A percentile compares a stretch with the other conserved stretches of the same genome.
These are phyloP conservation scores for Diploscapter pachys DNA, from an alignment of 1,140 invertebrate genomes.

Conservation along the genomic window DNA sequence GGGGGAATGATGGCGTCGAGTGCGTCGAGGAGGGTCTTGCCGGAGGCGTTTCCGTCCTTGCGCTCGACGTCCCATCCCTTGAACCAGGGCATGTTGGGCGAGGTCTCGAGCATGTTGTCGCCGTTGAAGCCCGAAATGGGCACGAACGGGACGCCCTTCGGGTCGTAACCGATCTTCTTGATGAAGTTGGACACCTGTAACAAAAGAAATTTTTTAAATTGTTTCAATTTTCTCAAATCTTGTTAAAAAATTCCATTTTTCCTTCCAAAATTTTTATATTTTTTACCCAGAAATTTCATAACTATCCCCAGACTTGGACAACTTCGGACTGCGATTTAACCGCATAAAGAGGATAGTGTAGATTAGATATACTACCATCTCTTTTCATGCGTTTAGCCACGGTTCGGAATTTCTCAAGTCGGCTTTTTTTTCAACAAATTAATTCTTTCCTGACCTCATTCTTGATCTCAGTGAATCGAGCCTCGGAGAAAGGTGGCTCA, in stretches of 20 bases:
- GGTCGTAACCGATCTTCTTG: slow-evolving; percentile 95
- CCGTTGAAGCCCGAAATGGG: slow-evolving; percentile 98
- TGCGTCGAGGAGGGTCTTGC: slow-evolving; percentile 85
- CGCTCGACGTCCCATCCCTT: slow-evolving; percentile 91
- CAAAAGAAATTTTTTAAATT: no score
- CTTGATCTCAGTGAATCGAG: slow-evolving; percentile 91
- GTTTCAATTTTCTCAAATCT: no score
- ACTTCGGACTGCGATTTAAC: no score
- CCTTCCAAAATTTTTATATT: no score
- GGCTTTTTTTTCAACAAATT: no score
- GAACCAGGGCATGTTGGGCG: slow-evolving; percentile 72
- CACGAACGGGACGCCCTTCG: slow-evolving; percentile 88
- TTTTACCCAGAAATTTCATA: no score
- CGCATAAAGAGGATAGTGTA: no score
- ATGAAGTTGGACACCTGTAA: slow-evolving; percentile 67
- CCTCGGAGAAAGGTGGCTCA: slow-evolving; percentile 85
- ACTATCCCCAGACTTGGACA: no score
- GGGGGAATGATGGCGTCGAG: slow-evolving; percentile 91
- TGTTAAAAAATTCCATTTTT: no score
- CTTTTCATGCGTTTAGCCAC: no score
- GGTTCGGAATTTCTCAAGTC: no score
- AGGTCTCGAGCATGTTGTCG: slow-evolving; percentile 49
- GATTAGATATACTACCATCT: no score
- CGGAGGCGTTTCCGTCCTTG: slow-evolving; percentile 80
- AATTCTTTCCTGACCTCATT: slow-evolving; percentile 68